phyloP scores from a whole-genome alignment of 2,113 vertebrate species.

The Natator depressus region DNA sequence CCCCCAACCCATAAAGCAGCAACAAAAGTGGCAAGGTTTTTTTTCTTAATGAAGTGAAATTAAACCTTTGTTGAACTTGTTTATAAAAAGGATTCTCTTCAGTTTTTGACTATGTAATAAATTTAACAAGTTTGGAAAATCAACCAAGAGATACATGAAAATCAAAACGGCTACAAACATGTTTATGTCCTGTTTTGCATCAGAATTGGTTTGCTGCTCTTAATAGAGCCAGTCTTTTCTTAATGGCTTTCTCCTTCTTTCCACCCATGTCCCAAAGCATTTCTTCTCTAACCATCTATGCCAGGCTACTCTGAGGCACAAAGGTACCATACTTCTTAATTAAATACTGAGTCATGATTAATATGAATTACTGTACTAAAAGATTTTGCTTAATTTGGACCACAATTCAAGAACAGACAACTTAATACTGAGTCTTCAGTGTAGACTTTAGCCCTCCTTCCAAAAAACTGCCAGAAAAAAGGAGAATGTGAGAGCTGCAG shows the following conservation, averaged over 20 bases:
- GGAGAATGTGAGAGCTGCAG: constrained; percentile 23
- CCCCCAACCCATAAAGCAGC: background rate
- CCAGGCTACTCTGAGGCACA: constrained; percentile 62
- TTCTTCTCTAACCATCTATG: constrained; percentile 34
- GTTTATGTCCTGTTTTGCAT: constrained; percentile 5
- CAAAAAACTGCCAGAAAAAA: constrained; percentile 26
- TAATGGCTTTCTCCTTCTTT: constrained; percentile 52
- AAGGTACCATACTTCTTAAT: constrained; percentile 58
- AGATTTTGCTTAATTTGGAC: constrained; percentile 43
- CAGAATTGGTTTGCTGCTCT: constrained; percentile 40
- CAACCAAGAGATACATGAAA: constrained; percentile 9
- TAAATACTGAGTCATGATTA: constrained; percentile 43
- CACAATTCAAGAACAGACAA: background rate
- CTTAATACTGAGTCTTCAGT: background rate
- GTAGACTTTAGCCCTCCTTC: constrained; percentile 35
- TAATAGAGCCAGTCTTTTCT: constrained; percentile 5
- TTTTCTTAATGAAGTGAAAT: background rate
- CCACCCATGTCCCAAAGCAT: constrained; percentile 35
- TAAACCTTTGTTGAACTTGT: accelerated
- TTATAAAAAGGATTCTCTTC: background rate
- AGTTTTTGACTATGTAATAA: constrained; percentile 35
- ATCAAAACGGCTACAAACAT: background rate
- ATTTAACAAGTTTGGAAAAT: constrained; percentile 15
- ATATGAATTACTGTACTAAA: constrained; percentile 40
- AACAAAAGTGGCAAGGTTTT: background rate